Conservation (phyloP, 2,797 vertebrate species). For the Aphelocoma californica region DNA sequence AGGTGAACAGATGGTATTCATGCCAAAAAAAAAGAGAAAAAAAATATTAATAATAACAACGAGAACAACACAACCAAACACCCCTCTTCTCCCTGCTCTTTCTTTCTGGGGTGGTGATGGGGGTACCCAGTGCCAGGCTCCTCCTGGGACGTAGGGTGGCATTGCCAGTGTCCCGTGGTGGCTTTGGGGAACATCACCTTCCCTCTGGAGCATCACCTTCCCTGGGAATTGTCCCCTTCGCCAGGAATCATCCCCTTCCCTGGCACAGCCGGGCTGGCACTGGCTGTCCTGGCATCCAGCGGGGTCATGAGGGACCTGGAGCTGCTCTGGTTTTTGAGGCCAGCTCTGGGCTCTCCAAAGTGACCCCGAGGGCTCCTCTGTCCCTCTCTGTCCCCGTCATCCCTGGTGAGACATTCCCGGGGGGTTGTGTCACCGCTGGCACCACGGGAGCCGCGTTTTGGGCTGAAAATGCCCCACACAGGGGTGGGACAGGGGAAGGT, state of each 20-base stretch:
- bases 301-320: rapidly evolving
- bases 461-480: rapidly evolving
- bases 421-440: background rate
- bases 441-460: background rate
- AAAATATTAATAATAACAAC: slow-evolving; percentile 35
- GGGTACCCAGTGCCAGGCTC: background rate
- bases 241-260: background rate
- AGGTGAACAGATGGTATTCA: slow-evolving; percentile 58
- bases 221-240: background rate
- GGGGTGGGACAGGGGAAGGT: rapidly evolving
- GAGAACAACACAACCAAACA: slow-evolving; percentile 48
- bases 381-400: background rate
- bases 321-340: rapidly evolving
- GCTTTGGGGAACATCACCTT: background rate
- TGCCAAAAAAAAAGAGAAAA: slow-evolving; percentile 39
- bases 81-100: slow-evolving; percentile 50
- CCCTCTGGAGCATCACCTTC: background rate
- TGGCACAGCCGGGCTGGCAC: background rate
- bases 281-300: background rate
- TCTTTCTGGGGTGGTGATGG: slow-evolving; percentile 14
- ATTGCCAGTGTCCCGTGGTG: background rate
- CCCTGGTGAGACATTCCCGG: background rate
- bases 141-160: background rate
- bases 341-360: background rate
- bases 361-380: rapidly evolving